Conservation (phyloP, 53 echinoderm and acorn worm species). For the Astropecten irregularis region DNA sequence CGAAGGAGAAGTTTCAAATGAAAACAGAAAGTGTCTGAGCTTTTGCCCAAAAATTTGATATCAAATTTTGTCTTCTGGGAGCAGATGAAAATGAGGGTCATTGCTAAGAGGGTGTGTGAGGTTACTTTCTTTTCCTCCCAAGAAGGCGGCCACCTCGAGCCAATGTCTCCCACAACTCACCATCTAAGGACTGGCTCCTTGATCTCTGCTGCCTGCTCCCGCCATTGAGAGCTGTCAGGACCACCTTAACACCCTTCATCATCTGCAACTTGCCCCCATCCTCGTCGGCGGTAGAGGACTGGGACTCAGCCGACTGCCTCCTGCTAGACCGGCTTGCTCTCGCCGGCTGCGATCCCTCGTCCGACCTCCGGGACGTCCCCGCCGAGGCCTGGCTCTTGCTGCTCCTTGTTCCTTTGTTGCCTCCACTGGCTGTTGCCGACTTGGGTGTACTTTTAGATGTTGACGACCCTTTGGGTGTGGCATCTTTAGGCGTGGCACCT, state of each 20-base stretch:
- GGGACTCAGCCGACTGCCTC: constrained; percentile 56
- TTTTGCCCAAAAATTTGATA: background rate
- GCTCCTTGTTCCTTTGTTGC: background rate
- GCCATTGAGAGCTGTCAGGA: constrained; percentile 25
- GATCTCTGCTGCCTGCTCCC: constrained; percentile 36
- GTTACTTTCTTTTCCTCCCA: too few relatives aligned
- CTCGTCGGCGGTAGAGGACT: constrained; percentile 18
- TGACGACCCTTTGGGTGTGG: constrained; percentile 32
- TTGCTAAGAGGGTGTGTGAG: too few relatives aligned
- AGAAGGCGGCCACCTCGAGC: too few relatives aligned
- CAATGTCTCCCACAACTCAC: too few relatives aligned
- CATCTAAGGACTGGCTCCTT: constrained; percentile 51
- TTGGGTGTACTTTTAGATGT: constrained; percentile 13
- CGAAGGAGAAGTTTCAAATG: too few relatives aligned
- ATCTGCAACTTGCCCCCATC: constrained; percentile 15
- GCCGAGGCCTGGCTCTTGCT: background rate
- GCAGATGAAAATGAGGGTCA: too few relatives aligned
- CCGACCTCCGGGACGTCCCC: background rate
- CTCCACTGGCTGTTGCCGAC: constrained; percentile 29
- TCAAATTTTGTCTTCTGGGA: background rate
- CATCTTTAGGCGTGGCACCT: constrained; percentile 6
- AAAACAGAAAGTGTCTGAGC: too few relatives aligned
- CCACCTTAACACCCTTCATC: constrained; percentile 40
- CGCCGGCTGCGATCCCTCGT: background rate
- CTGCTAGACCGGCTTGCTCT: constrained; percentile 27